Conservation (phyloP, 2,888 invertebrate genomes). For the Gryllus longicercus region DNA sequence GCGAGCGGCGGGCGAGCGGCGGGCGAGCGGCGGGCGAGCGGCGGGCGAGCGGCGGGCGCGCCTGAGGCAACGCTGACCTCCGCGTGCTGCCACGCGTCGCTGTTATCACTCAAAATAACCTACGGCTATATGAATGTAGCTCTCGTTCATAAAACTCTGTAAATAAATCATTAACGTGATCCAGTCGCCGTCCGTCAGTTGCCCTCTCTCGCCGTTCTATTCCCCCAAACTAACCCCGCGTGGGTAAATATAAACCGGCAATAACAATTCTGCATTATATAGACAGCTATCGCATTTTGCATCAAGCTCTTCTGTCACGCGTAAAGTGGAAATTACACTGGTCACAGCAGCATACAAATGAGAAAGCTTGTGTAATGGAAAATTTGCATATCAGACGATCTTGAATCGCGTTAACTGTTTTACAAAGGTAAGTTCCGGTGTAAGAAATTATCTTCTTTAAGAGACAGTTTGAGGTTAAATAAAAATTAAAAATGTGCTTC, state of each 20-base stretch:
- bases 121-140: too few relatives aligned
- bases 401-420: background rate
- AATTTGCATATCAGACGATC: background rate
- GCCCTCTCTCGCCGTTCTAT: background rate
- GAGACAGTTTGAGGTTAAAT: too few relatives aligned
- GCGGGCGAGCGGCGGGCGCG: too few relatives aligned
- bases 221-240: background rate
- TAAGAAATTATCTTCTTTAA: too few relatives aligned
- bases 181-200: background rate
- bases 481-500: too few relatives aligned
- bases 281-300: background rate
- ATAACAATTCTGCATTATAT: background rate
- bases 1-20: too few relatives aligned
- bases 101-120: too few relatives aligned
- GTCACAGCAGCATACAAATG: background rate
- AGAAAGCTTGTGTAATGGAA: background rate
- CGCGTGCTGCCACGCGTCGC: too few relatives aligned
- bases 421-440: background rate
- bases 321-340: background rate
- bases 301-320: conserved; percentile 17
- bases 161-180: background rate
- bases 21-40: too few relatives aligned
- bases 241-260: conserved; percentile 2
- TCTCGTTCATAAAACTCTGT: background rate
- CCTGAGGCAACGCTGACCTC: too few relatives aligned